Evolutionary conservation across 2,888 invertebrate genomes (phyloP), one percentile per base, ranked within the genome.

Genomic region (Geophilus truncorum): DNA sequence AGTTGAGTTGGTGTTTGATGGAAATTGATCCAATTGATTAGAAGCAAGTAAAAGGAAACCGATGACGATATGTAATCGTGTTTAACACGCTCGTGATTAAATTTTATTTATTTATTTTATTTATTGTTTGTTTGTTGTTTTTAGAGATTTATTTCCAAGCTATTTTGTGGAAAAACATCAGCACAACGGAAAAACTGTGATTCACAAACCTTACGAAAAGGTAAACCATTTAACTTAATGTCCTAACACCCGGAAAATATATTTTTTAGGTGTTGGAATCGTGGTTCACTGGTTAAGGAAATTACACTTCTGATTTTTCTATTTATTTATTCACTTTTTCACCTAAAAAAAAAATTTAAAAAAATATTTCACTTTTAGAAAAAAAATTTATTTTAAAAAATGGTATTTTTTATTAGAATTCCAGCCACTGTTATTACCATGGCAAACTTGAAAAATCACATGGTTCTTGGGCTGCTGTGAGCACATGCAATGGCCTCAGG

Each of bases 381-480:
- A 23, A 45, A 45, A 9, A 40, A 40, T 36, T 75, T 75, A 23
- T 25, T 34, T 34, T 25, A 9, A 12, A 9, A 57, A 81, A 80
- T 78, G 80, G 23, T 32, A 83, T 82, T 88, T 88, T 15, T 18
- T 23, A 45, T 28, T 88, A 93, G 93, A 92, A 93, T 85, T 86
- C 92, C 81, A 91, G 92, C 84, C 86, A 92, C 84, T 94, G 94
- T 86, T 93, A 94, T 86, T 94, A 94, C 86, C 90, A 91, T 84
- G 96, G 96, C 81, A 90, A 89, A 82, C 90, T 96, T 80, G 89
- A 92, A 82, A 92, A 90, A 81, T 89, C 90, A 83, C 89, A 90
- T 0, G 89, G 90, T 81, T 95, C 96, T 3, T 93, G 93, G 92
- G 95, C 91, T 80, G 95, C 95, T 0, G 86, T 96, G 78, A 95